Evolutionary conservation across 2,113 vertebrate genomes (phyloP), one percentile per base, ranked within the genome.

Genomic region (Varanus komodoensis): DNA sequence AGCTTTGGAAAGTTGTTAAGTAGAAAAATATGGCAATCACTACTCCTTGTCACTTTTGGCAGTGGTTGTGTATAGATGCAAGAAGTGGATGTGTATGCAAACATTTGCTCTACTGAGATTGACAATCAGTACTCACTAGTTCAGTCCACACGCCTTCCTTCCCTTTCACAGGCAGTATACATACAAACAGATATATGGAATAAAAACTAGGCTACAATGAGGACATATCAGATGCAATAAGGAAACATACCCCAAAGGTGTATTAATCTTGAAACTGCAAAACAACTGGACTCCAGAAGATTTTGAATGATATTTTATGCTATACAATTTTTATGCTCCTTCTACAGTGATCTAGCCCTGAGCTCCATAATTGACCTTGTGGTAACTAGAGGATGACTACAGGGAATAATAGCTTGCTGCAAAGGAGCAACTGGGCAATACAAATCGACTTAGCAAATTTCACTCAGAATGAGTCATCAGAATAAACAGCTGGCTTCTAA

Each of bases 401-500:
- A 74, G 52, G 87, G 87, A 81, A 86, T 32, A 69, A 61, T 85
- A 12, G 69, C 69, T 48, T 73, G 27, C 83, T 57, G 19, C 67
- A 86, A 88, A 67, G 32, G 38, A 82, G 74, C 48, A 90, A 68
- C 88, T 69, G 80, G 44, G 69, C 15, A 64, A 57, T 64, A 73
- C 32, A 25, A 11, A 75, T 82, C 54, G 71, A 29, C 2, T 38
- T 89, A 85, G 75, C 15, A 89, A 86, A 81, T 50, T 79, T 84
- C 27, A 71, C 38, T 85, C 50, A 64, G 23, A 54, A 38, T 48
- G 91, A 86, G 11, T 86, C 91, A 84, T 78, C 73, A 84, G 88
- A 77, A 87, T 23, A 12, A 89, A 84, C 91, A 87, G 84, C 78
- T 87, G 84, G 84, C 50, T 78, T 83, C 79, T 21, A 44, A 50